Percentiles rank a stretch among this genome's conserved stretches.
phyloP scores from a whole-genome alignment of 2,888 invertebrate genomes.

The Heteromurus nitidus region DNA sequence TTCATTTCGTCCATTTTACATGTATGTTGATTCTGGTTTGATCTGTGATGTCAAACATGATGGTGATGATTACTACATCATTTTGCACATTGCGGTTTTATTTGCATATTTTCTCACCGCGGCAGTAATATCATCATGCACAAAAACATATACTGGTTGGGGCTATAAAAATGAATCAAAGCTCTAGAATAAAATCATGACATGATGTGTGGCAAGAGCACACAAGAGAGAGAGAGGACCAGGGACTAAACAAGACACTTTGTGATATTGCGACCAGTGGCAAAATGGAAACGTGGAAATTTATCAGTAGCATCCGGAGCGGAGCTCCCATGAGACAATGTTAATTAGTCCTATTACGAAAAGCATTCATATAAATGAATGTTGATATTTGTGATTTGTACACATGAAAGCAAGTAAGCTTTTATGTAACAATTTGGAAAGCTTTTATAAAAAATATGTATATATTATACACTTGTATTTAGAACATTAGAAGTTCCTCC shows the following conservation, averaged over 20 bases:
- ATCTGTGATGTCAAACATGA: neutral
- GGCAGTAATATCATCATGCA: constrained; percentile 36
- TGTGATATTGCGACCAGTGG: neutral
- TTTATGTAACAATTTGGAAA: neutral
- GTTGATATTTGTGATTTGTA: too few species aligned
- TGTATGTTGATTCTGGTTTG: too few species aligned
- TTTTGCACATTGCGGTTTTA: neutral
- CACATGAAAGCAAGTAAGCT: too few species aligned
- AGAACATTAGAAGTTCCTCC: neutral
- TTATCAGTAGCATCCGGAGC: constrained; percentile 35
- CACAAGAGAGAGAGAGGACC: neutral
- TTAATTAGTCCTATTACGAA: constrained; percentile 40
- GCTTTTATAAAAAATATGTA: too few species aligned
- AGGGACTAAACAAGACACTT: neutral
- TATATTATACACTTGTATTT: neutral
- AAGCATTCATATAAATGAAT: constrained; percentile 20
- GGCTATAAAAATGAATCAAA: constrained; percentile 19
- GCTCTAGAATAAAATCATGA: constrained; percentile 13
- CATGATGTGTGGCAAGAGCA: neutral
- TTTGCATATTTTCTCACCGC: neutral
- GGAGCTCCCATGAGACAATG: constrained; percentile 35
- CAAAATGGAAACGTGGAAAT: constrained; percentile 11
- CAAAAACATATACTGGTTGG: too few species aligned
- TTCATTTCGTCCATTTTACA: neutral
- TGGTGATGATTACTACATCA: neutral